Evolutionary conservation across 2,888 invertebrate species (phyloP).

Genomic region (Spisula solida): DNA sequence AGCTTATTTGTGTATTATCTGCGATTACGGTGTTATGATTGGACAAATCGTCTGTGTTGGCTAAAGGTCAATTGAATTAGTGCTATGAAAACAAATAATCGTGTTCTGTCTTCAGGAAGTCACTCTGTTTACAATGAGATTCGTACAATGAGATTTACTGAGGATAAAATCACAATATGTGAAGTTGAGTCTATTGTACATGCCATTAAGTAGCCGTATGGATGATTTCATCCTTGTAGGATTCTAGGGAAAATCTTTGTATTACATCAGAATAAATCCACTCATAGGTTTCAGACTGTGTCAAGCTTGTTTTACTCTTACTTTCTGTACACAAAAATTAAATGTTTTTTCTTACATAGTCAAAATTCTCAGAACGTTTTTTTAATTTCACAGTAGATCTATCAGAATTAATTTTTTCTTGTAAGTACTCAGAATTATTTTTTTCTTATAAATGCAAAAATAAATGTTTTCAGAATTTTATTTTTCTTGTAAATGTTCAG

Average conservation of each 20-base stretch:
- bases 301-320: too few species aligned
- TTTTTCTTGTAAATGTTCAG: too few species aligned
- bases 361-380: too few species aligned
- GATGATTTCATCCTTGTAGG: neutral
- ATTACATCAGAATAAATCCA: too few species aligned
- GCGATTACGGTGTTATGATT: slow-evolving; percentile 43
- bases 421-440: too few species aligned
- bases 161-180: neutral
- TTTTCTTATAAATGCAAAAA: too few species aligned
- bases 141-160: neutral
- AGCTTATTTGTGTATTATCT: slow-evolving; percentile 39
- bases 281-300: too few species aligned
- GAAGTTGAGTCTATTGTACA: neutral
- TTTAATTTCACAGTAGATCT: too few species aligned
- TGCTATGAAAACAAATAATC: slow-evolving; percentile 25
- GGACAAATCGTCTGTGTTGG: slow-evolving; percentile 44
- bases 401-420: too few species aligned
- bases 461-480: too few species aligned
- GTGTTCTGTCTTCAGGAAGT: neutral
- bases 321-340: too few species aligned
- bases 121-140: neutral
- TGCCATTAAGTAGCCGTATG: neutral
- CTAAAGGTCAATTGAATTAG: slow-evolving; percentile 51
- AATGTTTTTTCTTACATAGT: too few species aligned
- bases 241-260: neutral